Percentiles rank a stretch among this genome's conserved stretches.
Conservation (phyloP, 64 coral and sea anemone species). For the Porites australiensis region DNA sequence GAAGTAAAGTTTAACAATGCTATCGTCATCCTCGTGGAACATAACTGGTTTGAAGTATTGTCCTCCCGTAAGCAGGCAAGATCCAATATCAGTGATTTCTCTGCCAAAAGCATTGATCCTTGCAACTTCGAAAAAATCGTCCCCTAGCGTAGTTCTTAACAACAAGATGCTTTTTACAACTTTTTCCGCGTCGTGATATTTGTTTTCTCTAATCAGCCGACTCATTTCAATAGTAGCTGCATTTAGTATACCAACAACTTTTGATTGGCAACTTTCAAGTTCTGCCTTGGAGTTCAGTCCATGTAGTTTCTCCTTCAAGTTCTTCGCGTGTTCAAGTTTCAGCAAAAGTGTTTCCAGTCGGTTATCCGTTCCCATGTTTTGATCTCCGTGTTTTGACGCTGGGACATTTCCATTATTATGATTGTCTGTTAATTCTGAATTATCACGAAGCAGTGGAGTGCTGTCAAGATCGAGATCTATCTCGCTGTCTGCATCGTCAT, state of each 20-base stretch:
- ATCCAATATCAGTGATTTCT: constrained; percentile 69
- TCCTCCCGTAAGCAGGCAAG: constrained; percentile 63
- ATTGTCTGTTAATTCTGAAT: not conserved
- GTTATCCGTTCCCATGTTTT: not conserved
- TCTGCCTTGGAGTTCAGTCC: constrained; percentile 9
- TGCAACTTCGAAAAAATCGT: constrained; percentile 67
- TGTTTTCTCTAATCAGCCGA: constrained; percentile 34
- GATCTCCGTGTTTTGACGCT: not conserved
- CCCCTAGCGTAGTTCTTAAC: constrained; percentile 57
- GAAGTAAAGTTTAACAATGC: constrained; percentile 82
- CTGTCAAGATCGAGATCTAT: constrained; percentile 18
- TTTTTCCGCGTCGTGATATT: constrained; percentile 71
- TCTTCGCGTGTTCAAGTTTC: constrained; percentile 66
- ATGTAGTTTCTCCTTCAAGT: constrained; percentile 43
- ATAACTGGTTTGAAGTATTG: constrained; percentile 90
- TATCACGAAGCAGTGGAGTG: constrained; percentile 24
- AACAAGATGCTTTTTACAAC: constrained; percentile 63
- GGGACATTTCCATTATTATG: not conserved
- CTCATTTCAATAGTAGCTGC: constrained; percentile 75
- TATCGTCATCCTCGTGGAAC: constrained; percentile 86
- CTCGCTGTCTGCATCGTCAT: not conserved
- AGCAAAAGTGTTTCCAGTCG: constrained; percentile 72
- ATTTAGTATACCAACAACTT: constrained; percentile 59
- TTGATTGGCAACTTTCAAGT: constrained; percentile 58
- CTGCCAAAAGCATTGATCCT: constrained; percentile 75